Base-by-base conservation (phyloP, 2,888 invertebrate genomes). In the Harpalus rufipes region DNA sequence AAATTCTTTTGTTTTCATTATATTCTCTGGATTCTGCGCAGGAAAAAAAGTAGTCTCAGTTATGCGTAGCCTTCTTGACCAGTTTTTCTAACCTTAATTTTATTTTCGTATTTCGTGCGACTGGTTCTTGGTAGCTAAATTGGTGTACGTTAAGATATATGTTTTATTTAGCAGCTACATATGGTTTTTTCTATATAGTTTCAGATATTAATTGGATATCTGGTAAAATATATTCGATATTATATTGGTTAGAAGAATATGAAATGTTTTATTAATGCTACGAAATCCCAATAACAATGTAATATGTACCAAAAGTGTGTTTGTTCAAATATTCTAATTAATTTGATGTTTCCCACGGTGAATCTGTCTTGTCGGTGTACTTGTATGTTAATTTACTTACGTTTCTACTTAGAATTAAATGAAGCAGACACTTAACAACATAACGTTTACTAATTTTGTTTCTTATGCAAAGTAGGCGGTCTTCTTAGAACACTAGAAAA, bases 131-230 rank as follows among this genome's bases (percentile, higher is more conserved):
- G 16, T 16, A 18, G 18, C 18, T 44, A 74, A 74, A 74, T 74
- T 74, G 74, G 74, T 74, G 44, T 74, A 7, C 16, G 44, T 44
- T 10, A 74, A 74, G 44, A 74, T 74, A 74, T 68, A 74, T 74
- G 74, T 74, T 74, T 74, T 74, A 74, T 74, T 74, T 74, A 74
- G 39, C 74, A 74, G 18, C 18, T 14, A 39, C 7, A 8, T n/a
- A 12, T 8, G 10, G 8, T 74, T 74, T 74, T 74, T 74, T 74
- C 8, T 10, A 14, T 14, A 14, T 14, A 12, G 74, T 74, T 74
- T 74, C 3, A 10, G 41, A 18, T 41, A 41, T 74, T 74, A 68
- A 68, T 68, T 68, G 68, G 68, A 21, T 39, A 32, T 16, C 12
- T 12, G 56, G 5, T 56, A 56, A 56, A 14, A 56, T 51, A 51